phyloP scores from a whole-genome alignment of 2,797 vertebrate genomes.

The Parambassis ranga region DNA sequence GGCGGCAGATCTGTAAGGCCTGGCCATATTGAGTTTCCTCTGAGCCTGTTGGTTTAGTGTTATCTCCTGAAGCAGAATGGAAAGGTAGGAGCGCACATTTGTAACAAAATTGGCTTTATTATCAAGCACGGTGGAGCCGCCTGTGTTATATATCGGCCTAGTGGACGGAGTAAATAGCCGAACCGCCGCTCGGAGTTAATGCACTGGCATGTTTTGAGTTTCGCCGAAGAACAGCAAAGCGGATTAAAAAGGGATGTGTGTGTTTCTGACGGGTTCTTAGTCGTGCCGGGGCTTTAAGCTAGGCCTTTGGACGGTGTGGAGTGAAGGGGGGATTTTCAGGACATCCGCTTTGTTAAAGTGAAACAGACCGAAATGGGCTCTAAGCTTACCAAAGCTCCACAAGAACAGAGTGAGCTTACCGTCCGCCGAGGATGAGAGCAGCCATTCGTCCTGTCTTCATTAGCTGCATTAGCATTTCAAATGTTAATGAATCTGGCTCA shows the following conservation, averaged over 20 bases:
- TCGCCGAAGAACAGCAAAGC: slow-evolving; percentile 35
- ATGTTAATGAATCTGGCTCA: background rate
- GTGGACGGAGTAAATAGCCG: slow-evolving; percentile 29
- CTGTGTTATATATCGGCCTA: background rate
- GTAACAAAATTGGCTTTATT: slow-evolving; percentile 25
- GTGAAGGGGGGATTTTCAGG: slow-evolving; percentile 52
- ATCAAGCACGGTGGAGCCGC: slow-evolving; percentile 8
- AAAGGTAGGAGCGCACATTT: background rate
- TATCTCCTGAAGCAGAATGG: slow-evolving; percentile 23
- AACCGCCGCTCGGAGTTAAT: slow-evolving; percentile 32
- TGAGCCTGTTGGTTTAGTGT: slow-evolving; percentile 27
- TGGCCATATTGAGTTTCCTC: slow-evolving; percentile 21
- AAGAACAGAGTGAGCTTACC: slow-evolving; percentile 36
- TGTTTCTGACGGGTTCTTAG: slow-evolving; percentile 60
- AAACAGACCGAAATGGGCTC: slow-evolving; percentile 57
- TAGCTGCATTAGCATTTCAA: slow-evolving; percentile 18
- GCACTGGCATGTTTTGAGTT: slow-evolving; percentile 43
- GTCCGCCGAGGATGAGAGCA: slow-evolving; percentile 26
- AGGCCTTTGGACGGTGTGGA: slow-evolving; percentile 37
- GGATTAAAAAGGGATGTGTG: slow-evolving; percentile 56
- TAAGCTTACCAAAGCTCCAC: slow-evolving; percentile 43
- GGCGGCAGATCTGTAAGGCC: slow-evolving; percentile 13
- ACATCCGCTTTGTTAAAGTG: slow-evolving; percentile 57
- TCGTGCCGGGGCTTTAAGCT: slow-evolving; percentile 51
- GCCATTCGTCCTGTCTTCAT: slow-evolving; percentile 27